Conservation (phyloP, 2,797 vertebrate genomes). For the Pseudochirops corinnae region DNA sequence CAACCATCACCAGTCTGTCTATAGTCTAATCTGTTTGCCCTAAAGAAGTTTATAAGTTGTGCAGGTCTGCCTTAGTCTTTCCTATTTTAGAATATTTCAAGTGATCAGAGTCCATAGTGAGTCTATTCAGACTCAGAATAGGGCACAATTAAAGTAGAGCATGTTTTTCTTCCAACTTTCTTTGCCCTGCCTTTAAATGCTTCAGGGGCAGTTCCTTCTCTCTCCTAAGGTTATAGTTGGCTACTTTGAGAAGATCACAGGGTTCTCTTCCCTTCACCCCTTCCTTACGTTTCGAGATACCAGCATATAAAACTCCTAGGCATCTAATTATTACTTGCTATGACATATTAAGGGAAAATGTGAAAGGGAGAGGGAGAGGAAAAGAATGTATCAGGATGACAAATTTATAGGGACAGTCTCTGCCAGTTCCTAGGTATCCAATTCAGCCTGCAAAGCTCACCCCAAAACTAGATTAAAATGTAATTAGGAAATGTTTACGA, state of each 20-base stretch:
- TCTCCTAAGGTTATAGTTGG: conserved; percentile 17
- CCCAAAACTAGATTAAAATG: neutral
- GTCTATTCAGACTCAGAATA: conserved; percentile 49
- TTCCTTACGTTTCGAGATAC: neutral
- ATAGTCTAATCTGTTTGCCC: no score
- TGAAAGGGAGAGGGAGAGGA: neutral
- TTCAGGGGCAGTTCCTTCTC: conserved; percentile 37
- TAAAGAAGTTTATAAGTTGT: no score
- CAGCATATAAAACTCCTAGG: neutral
- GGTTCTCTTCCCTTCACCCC: neutral
- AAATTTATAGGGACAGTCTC: neutral
- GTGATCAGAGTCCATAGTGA: neutral
- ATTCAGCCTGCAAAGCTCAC: neutral
- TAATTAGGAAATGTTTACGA: neutral
- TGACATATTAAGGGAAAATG: conserved; percentile 35
- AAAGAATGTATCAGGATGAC: neutral
- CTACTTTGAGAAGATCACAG: neutral
- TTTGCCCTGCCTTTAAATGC: conserved; percentile 29
- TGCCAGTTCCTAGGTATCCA: neutral
- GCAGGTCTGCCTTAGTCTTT: neutral
- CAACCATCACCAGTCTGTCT: no score
- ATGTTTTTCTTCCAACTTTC: conserved; percentile 38
- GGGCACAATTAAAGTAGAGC: neutral
- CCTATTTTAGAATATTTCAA: conserved; percentile 21
- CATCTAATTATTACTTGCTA: neutral